These are phyloP conservation scores for Drosophila nebulosa DNA, from an alignment of 1,140 invertebrate species.

Conservation along the genomic window DNA sequence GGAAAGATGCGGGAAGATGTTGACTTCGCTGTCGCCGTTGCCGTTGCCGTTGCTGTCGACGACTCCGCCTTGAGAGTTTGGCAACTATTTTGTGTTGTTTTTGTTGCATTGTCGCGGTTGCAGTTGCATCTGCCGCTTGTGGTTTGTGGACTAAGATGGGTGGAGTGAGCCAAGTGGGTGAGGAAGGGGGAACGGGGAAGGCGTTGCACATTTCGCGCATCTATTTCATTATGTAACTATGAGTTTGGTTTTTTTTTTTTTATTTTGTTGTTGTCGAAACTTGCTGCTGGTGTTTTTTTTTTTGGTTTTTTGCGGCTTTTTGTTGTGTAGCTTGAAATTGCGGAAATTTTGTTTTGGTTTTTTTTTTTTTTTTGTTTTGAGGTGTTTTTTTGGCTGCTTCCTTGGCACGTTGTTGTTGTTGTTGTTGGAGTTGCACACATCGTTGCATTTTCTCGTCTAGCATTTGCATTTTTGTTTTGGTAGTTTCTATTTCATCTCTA, in stretches of 20 bases:
- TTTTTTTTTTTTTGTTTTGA: not conserved
- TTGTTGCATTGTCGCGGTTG: constrained; percentile 22
- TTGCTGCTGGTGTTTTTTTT: constrained; percentile 13
- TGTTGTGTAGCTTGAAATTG: constrained; percentile 54
- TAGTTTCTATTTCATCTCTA: constrained; percentile 7
- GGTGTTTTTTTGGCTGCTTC: constrained; percentile 34
- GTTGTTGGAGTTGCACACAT: constrained; percentile 47
- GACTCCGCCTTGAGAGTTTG: constrained; percentile 57
- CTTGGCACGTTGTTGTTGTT: constrained; percentile 24
- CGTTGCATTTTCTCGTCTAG: constrained; percentile 56
- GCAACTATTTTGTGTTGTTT: constrained; percentile 37
- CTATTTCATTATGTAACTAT: constrained; percentile 75
- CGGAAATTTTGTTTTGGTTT: constrained; percentile 50
- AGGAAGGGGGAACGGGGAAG: constrained; percentile 1
- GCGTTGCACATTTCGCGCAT: constrained; percentile 75
- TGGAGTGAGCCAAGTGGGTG: too few species aligned
- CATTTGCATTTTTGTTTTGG: constrained; percentile 63
- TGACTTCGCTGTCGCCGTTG: too few species aligned
- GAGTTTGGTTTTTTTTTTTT: constrained; percentile 39
- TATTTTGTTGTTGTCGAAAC: constrained; percentile 28
- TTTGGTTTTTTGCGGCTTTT: constrained; percentile 49
- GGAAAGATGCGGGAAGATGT: not conserved
- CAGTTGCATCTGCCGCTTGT: constrained; percentile 58
- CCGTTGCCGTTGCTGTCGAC: too few species aligned
- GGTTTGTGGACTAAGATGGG: not conserved